These are phyloP conservation scores for Acridotheres tristis DNA, from an alignment of 2,797 vertebrate genomes.

Conservation along the genomic window DNA sequence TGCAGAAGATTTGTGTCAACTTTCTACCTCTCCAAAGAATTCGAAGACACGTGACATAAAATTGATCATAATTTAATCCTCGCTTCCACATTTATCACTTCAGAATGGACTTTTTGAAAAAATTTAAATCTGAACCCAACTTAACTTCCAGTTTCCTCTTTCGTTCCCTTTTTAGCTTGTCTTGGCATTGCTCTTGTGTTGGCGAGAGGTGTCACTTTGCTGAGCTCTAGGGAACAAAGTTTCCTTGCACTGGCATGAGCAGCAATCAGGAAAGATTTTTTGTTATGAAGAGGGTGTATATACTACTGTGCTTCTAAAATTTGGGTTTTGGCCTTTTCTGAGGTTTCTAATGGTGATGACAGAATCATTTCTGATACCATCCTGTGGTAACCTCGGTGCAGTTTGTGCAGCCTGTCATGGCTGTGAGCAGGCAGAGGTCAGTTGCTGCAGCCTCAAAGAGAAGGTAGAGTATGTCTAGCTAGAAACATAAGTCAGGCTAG, in stretches of 20 bases:
- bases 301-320: background rate
- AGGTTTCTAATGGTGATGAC: background rate
- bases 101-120: background rate
- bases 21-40: background rate
- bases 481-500: background rate
- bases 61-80: background rate
- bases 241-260: background rate
- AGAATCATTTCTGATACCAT: background rate
- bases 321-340: background rate
- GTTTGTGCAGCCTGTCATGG: accelerated
- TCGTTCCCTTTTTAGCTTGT: background rate
- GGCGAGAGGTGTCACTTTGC: background rate
- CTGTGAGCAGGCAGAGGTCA: background rate
- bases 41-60: accelerated
- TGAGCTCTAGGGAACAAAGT: background rate
- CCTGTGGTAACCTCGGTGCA: background rate
- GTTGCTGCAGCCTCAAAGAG: background rate
- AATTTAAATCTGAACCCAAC: background rate
- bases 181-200: background rate
- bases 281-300: background rate
- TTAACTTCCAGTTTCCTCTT: background rate
- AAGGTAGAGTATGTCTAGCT: background rate
- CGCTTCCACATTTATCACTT: background rate
- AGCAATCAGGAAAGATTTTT: background rate
- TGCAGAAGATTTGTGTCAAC: background rate